Evolutionary conservation across 2,888 invertebrate genomes (phyloP).

Genomic region (Hecatera dysodea): DNA sequence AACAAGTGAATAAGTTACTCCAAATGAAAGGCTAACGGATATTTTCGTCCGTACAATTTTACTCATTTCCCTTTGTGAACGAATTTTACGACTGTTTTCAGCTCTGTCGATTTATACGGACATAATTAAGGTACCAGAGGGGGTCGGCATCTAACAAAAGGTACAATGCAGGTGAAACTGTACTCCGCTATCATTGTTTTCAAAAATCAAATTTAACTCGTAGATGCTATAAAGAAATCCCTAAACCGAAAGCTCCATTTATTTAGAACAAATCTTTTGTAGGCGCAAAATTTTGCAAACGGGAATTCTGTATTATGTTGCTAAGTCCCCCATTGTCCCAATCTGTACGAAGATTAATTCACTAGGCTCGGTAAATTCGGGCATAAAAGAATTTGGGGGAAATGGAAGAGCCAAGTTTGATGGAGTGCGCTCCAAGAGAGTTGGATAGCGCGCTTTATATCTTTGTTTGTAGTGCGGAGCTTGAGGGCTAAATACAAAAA

Average conservation of each 20-base stretch:
- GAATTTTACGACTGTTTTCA: conserved; percentile 64
- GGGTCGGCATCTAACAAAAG: conserved; percentile 47
- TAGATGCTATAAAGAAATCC: conserved; percentile 50
- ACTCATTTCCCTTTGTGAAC: conserved; percentile 64
- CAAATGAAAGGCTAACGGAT: conserved; percentile 58
- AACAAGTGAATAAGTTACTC: conserved; percentile 62
- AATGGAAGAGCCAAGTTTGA: conserved; percentile 68
- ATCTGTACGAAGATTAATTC: conserved; percentile 87
- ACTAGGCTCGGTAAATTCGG: conserved; percentile 80
- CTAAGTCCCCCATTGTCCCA: conserved; percentile 85
- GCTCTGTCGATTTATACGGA: conserved; percentile 62
- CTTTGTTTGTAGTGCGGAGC: conserved; percentile 59
- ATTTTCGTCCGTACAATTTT: conserved; percentile 62
- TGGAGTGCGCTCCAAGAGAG: conserved; percentile 52
- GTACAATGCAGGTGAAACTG: conserved; percentile 57
- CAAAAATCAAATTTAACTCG: conserved; percentile 63
- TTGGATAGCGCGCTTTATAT: conserved; percentile 58
- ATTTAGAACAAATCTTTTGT: conserved; percentile 76
- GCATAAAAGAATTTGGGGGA: conserved; percentile 63
- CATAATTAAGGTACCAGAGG: conserved; percentile 61
- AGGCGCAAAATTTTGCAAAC: conserved; percentile 76
- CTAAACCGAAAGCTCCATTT: conserved; percentile 67
- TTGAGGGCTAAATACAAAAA: conserved; percentile 57
- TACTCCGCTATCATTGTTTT: conserved; percentile 55
- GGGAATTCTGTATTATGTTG: conserved; percentile 81